Evolutionary conservation across 2,888 invertebrate genomes (phyloP).

Genomic region (Caenorhabditis macrosperma): DNA sequence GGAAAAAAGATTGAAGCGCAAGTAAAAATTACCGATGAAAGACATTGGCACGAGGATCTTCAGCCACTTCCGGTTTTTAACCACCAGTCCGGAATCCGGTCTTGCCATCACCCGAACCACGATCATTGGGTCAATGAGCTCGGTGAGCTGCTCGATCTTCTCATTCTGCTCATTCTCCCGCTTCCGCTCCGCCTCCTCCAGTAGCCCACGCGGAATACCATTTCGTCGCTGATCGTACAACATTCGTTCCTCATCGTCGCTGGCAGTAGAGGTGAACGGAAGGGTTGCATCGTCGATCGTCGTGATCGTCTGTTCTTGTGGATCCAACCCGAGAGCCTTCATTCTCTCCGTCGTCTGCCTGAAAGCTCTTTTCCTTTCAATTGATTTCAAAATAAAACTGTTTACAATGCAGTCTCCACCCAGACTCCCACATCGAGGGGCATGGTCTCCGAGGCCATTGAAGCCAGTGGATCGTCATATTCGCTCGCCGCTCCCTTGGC

Average conservation of each 20-base stretch:
- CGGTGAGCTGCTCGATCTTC: slow-evolving; percentile 50
- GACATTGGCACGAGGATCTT: slow-evolving; percentile 99
- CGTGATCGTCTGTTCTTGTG: slow-evolving; percentile 60
- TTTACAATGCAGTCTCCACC: slow-evolving; percentile 67
- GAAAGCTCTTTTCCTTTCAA: slow-evolving; percentile 14
- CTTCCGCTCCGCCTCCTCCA: slow-evolving; percentile 61
- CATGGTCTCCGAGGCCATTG: slow-evolving; percentile 75
- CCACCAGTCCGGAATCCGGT: slow-evolving; percentile 95
- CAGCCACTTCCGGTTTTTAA: slow-evolving; percentile 97
- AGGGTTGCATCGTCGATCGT: slow-evolving; percentile 67
- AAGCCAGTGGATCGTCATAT: slow-evolving; percentile 71
- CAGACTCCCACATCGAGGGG: slow-evolving; percentile 73
- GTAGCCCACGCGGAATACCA: slow-evolving; percentile 58
- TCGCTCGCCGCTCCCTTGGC: slow-evolving; percentile 58
- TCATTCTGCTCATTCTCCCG: slow-evolving; percentile 66
- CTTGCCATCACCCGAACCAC: slow-evolving; percentile 95
- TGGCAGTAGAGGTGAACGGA: slow-evolving; percentile 55
- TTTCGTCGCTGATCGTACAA: slow-evolving; percentile 69
- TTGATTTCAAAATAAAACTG: not conserved
- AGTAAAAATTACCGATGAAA: slow-evolving; percentile 87
- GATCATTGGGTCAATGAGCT: slow-evolving; percentile 60
- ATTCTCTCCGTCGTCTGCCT: slow-evolving; percentile 63
- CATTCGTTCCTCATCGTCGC: slow-evolving; percentile 67
- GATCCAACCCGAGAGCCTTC: slow-evolving; percentile 58
- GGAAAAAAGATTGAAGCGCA: too few species aligned